Percentiles rank a stretch among this genome's conserved stretches.
phyloP scores from a whole-genome alignment of 2,113 vertebrate genomes.

The Amia ocellicauda region DNA sequence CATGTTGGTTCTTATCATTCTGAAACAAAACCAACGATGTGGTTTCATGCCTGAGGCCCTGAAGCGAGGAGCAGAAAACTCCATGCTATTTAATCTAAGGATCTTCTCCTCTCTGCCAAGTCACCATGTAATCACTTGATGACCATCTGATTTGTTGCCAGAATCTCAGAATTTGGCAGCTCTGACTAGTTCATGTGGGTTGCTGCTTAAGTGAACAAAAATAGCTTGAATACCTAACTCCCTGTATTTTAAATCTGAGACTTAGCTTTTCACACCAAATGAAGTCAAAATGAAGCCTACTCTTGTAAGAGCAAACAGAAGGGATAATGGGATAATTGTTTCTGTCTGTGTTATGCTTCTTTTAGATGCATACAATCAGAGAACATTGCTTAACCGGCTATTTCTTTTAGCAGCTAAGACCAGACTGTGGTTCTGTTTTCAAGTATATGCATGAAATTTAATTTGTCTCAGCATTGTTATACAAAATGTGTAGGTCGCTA shows the following conservation, averaged over 20 bases:
- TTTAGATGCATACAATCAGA: conserved; percentile 10
- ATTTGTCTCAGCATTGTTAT: too few species aligned
- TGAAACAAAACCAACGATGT: too few species aligned
- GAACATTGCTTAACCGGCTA: not conserved
- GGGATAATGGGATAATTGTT: not conserved
- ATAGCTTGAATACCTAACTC: conserved; percentile 15
- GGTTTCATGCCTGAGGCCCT: too few species aligned
- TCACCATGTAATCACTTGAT: conserved; percentile 62
- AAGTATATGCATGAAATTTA: too few species aligned
- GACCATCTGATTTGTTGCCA: conserved; percentile 50
- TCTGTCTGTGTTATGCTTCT: not conserved
- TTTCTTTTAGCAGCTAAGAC: too few species aligned
- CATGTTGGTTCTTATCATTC: too few species aligned
- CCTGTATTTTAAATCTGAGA: not conserved
- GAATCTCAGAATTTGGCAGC: conserved; percentile 18
- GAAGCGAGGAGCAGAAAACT: too few species aligned
- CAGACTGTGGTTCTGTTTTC: too few species aligned
- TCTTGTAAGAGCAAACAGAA: conserved; percentile 4
- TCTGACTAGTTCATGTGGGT: not conserved
- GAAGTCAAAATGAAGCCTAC: not conserved
- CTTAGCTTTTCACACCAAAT: conserved; percentile 16
- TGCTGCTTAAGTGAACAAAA: conserved; percentile 3
- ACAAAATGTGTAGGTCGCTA: too few species aligned
- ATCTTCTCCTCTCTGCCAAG: conserved; percentile 55
- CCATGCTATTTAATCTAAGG: conserved; percentile 48